Evolutionary conservation across 2,888 invertebrate species (phyloP).

Genomic region (Argyra leucocephala): DNA sequence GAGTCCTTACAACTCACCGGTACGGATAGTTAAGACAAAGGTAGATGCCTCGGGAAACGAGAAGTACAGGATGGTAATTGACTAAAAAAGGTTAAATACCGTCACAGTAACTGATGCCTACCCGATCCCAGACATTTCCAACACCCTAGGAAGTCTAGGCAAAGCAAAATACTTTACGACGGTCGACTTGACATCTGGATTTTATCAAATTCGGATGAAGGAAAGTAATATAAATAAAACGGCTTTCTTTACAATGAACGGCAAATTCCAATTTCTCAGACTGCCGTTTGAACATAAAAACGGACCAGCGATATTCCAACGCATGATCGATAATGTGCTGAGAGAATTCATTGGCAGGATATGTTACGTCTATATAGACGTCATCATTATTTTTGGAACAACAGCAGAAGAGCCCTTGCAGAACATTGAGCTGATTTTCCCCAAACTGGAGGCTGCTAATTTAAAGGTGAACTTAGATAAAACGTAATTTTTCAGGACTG

Average conservation of each 20-base stretch:
- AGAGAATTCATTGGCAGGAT: too few species aligned
- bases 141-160: conserved; percentile 23
- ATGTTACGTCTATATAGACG: too few species aligned
- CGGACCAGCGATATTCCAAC: conserved; percentile 22
- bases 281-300: conserved; percentile 14
- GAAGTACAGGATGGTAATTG: conserved; percentile 24
- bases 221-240: conserved; percentile 25
- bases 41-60: conserved; percentile 22
- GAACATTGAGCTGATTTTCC: conserved; percentile 11
- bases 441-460: conserved; percentile 5
- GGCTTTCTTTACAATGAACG: conserved; percentile 23
- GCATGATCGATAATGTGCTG: conserved; percentile 25
- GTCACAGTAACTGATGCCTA: conserved; percentile 17
- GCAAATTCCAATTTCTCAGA: too few species aligned
- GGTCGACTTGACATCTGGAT: conserved; percentile 24
- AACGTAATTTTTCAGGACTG: neutral
- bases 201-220: conserved; percentile 27
- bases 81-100: conserved; percentile 21
- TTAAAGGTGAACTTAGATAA: conserved; percentile 4
- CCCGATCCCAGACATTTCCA: conserved; percentile 23
- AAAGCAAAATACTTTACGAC: conserved; percentile 24
- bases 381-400: conserved; percentile 15
- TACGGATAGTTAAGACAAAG: conserved; percentile 27
- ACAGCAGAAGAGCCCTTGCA: conserved; percentile 11
- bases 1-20: conserved; percentile 28